phyloP scores from a whole-genome alignment of 2,888 invertebrate genomes.

The Allygus modestus region DNA sequence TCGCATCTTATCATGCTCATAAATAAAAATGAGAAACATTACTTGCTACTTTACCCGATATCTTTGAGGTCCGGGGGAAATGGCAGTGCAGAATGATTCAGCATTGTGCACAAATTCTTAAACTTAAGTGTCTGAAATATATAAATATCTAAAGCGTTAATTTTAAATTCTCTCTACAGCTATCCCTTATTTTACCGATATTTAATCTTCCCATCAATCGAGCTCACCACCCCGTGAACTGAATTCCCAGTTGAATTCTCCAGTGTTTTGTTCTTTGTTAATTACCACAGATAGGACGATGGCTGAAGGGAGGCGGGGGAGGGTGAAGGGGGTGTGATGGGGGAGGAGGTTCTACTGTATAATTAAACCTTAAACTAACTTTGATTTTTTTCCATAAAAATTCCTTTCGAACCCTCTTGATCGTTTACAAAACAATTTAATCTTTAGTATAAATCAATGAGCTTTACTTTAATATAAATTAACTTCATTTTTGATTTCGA shows the following conservation, averaged over 20 bases:
- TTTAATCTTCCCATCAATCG: not conserved
- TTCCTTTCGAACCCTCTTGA: not conserved
- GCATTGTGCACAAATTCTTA: too few species aligned
- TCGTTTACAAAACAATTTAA: not conserved
- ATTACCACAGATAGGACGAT: not conserved
- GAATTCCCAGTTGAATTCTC: not conserved
- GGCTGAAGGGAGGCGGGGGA: not conserved
- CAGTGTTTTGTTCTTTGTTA: slow-evolving; percentile 2
- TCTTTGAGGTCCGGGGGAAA: too few species aligned
- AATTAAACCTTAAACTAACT: slow-evolving; percentile 2
- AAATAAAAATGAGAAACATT: slow-evolving; percentile 12
- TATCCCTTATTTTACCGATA: not conserved
- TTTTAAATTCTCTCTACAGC: too few species aligned
- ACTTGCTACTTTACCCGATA: not conserved
- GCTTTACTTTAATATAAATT: too few species aligned
- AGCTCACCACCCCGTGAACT: not conserved
- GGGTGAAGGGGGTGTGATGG: not conserved
- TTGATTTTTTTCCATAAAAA: slow-evolving; percentile 6
- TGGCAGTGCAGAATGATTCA: too few species aligned
- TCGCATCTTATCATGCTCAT: not conserved
- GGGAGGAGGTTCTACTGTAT: not conserved
- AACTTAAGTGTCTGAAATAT: too few species aligned
- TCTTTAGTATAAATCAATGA: too few species aligned
- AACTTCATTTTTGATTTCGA: too few species aligned
- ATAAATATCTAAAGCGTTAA: too few species aligned